Conservation (phyloP, 2,888 invertebrate species). For the Xanthorhoe designata region DNA sequence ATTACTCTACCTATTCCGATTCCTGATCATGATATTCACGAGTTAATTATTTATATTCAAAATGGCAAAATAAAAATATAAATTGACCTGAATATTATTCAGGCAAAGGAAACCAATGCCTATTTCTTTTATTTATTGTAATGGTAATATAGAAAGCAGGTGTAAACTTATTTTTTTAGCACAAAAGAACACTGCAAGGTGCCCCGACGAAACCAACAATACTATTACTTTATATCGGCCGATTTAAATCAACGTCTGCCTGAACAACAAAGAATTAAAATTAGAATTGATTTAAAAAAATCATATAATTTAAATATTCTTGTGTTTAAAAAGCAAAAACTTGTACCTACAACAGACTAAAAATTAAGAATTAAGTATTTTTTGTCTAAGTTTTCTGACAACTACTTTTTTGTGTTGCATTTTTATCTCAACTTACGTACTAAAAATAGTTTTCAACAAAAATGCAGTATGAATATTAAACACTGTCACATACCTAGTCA, state of each 20-base stretch:
- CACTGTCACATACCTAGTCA: no score
- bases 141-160: conserved; percentile 39
- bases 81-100: conserved; percentile 12
- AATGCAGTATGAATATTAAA: not conserved
- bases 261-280: not conserved
- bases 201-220: conserved; percentile 26
- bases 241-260: conserved; percentile 23
- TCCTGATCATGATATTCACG: no score
- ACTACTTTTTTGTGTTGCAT: no score
- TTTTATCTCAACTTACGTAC: no score
- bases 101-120: conserved; percentile 25
- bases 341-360: no score
- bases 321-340: no score
- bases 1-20: no score
- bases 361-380: no score
- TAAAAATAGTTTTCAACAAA: not conserved
- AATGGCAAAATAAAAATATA: not conserved
- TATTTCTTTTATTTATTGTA: conserved; percentile 36
- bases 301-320: no score
- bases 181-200: conserved; percentile 38
- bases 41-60: not conserved
- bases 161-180: conserved; percentile 33
- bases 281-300: no score
- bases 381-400: no score
- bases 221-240: conserved; percentile 19